Conservation (phyloP, 2,888 invertebrate species). For the Sarcophaga caerulescens region DNA sequence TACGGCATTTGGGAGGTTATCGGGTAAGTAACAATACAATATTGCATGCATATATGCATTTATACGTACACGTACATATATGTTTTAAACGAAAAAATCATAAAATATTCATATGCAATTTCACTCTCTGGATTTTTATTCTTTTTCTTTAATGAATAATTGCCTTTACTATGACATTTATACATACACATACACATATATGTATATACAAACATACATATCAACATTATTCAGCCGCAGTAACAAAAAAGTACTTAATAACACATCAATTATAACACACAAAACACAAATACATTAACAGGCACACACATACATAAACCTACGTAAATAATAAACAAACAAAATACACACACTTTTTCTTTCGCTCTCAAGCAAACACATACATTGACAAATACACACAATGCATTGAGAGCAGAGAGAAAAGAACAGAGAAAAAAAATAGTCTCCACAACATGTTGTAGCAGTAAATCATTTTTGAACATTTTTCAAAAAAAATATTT, state of each 20-base stretch:
- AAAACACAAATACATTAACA: constrained; percentile 36
- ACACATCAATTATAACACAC: constrained; percentile 66
- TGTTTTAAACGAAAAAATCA: constrained; percentile 17
- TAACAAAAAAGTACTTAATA: constrained; percentile 66
- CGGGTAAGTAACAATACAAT: constrained; percentile 85
- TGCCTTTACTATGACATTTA: constrained; percentile 51
- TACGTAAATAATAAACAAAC: constrained; percentile 31
- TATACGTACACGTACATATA: constrained; percentile 9
- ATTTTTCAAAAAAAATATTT: constrained; percentile 53
- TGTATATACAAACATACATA: constrained; percentile 20
- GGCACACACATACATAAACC: constrained; percentile 2
- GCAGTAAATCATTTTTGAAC: constrained; percentile 66
- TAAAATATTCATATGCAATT: constrained; percentile 56
- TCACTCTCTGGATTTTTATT: constrained; percentile 5
- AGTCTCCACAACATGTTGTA: constrained; percentile 66
- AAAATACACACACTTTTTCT: not conserved
- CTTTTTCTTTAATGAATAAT: constrained; percentile 56
- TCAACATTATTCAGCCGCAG: constrained; percentile 18
- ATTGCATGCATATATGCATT: not conserved
- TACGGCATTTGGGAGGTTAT: constrained; percentile 93
- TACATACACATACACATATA: constrained; percentile 32
- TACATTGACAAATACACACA: not conserved
- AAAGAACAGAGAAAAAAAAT: constrained; percentile 29
- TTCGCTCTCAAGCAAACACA: not conserved
- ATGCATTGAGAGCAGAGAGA: not conserved